Conservation (phyloP, 1,140 invertebrate species). For the Heterodera carotae region DNA sequence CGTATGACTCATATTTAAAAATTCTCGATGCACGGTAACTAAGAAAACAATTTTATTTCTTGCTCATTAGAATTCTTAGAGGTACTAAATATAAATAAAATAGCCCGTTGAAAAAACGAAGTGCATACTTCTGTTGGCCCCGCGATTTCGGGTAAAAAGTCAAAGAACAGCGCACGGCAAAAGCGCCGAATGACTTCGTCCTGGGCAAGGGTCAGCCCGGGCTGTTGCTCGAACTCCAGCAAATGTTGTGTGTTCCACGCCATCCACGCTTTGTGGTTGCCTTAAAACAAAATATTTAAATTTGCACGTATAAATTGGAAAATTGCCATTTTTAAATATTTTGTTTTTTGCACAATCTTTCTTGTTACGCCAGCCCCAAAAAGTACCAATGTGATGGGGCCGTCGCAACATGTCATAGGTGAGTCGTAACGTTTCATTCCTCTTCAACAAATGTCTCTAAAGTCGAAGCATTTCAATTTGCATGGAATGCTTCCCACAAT, state of each 20-base stretch:
- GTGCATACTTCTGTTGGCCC: constrained; percentile 49
- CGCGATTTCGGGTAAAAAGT: constrained; percentile 51
- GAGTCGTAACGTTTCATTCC: constrained; percentile 48
- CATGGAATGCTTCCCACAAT: neutral
- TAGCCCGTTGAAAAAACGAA: neutral
- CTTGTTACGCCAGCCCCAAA: too few relatives aligned
- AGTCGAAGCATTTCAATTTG: too few relatives aligned
- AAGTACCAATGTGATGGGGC: constrained; percentile 55
- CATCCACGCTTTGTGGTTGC: constrained; percentile 61
- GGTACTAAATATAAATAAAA: neutral
- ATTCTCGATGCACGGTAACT: too few relatives aligned
- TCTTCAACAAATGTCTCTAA: neutral
- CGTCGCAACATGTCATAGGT: constrained; percentile 63
- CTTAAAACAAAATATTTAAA: neutral
- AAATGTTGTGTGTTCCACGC: constrained; percentile 64
- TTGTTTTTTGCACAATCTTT: too few relatives aligned
- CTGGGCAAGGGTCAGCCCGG: constrained; percentile 55
- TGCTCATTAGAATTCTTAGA: too few relatives aligned
- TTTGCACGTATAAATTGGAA: too few relatives aligned
- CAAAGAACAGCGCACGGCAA: constrained; percentile 60
- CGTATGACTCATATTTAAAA: too few relatives aligned
- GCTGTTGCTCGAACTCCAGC: constrained; percentile 62
- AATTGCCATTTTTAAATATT: too few relatives aligned
- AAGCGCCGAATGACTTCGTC: constrained; percentile 64
- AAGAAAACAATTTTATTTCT: too few relatives aligned